Evolutionary conservation across 2,888 invertebrate species (phyloP).

Genomic region (Caenorhabditis panamensis): DNA sequence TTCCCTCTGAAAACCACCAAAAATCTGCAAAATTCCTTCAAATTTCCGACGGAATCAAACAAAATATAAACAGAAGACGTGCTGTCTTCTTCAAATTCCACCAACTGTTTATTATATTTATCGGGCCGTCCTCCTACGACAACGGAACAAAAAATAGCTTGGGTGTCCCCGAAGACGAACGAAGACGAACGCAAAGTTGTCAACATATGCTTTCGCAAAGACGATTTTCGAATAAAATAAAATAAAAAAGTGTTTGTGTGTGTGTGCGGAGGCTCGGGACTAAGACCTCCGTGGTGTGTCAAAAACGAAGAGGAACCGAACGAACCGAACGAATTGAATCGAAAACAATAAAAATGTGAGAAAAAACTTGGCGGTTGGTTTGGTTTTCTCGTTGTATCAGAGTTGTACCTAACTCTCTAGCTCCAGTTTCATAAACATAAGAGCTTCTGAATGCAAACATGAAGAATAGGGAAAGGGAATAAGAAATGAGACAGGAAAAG

Average conservation of each 20-base stretch:
- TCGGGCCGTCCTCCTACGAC: constrained; percentile 14
- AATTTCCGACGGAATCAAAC: neutral
- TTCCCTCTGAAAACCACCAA: neutral
- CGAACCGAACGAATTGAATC: no score
- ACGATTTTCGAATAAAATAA: constrained; percentile 45
- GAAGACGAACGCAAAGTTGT: constrained; percentile 42
- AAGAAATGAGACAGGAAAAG: neutral
- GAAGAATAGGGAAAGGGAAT: no score
- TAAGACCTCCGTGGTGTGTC: neutral
- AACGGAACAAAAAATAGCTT: constrained; percentile 43
- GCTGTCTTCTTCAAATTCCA: constrained; percentile 7
- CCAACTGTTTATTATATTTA: constrained; percentile 59
- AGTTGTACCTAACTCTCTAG: no score
- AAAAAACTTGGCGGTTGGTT: no score
- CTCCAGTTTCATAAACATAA: no score
- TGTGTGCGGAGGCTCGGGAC: neutral
- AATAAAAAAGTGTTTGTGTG: constrained; percentile 29
- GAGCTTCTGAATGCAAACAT: no score
- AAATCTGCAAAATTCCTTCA: constrained; percentile 12
- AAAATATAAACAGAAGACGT: constrained; percentile 36
- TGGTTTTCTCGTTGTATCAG: no score
- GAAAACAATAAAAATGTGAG: constrained; percentile 14
- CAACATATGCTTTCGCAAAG: constrained; percentile 57
- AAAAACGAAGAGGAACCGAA: neutral
- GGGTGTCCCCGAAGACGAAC: neutral